A percentile compares a stretch with the other conserved stretches of the same genome.
Conservation (phyloP, 2,888 invertebrate genomes). For the Clistopyga incitator region DNA sequence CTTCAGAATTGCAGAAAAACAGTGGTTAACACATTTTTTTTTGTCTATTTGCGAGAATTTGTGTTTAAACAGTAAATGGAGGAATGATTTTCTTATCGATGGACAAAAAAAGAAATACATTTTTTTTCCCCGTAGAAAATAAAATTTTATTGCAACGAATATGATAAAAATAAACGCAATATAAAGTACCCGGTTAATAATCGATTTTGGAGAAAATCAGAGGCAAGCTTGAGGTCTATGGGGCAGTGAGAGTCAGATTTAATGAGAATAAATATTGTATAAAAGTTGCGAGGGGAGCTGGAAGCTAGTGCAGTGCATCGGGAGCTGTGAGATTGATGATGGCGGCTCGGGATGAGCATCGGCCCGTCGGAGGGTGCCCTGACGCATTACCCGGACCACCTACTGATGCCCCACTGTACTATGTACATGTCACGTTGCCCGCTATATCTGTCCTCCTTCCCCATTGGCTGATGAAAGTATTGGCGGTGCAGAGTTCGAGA, state of each 20-base stretch:
- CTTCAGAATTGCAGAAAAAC: too few species aligned
- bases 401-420: constrained; percentile 68
- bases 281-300: constrained; percentile 77
- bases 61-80: too few species aligned
- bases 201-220: constrained; percentile 25
- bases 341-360: constrained; percentile 71
- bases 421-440: constrained; percentile 38
- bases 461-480: constrained; percentile 42
- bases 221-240: constrained; percentile 18
- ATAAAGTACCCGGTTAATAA: constrained; percentile 3
- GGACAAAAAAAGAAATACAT: too few species aligned
- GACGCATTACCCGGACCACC: constrained; percentile 82
- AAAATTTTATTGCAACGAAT: too few species aligned
- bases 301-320: constrained; percentile 67
- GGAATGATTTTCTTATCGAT: too few species aligned
- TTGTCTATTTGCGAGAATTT: too few species aligned
- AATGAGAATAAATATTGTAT: constrained; percentile 84
- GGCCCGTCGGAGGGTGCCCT: constrained; percentile 79
- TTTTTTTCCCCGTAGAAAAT: too few species aligned
- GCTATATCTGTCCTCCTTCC: constrained; percentile 34
- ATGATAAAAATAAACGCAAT: too few species aligned
- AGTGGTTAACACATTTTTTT: too few species aligned
- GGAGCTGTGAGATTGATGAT: constrained; percentile 81
- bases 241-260: constrained; percentile 70
- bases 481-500: constrained; percentile 34